A percentile compares a stretch with the other conserved stretches of the same genome.
phyloP scores from a whole-genome alignment of 2,113 vertebrate genomes.

The Pavo muticus region DNA sequence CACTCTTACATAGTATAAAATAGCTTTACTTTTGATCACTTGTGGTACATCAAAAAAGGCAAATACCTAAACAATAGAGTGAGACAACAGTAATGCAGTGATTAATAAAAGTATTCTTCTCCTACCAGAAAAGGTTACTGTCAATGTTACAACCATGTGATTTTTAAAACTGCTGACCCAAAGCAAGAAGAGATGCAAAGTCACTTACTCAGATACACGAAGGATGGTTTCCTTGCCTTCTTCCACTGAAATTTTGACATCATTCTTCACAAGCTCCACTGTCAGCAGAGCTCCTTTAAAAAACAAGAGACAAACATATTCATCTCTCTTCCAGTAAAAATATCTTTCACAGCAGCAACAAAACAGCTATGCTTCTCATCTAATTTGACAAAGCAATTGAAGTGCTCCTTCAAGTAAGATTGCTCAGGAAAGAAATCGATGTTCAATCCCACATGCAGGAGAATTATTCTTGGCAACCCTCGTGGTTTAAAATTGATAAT shows the following conservation, averaged over 20 bases:
- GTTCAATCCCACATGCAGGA: not conserved
- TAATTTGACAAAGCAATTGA: not conserved
- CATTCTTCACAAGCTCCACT: slow-evolving; percentile 89
- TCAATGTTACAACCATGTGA: slow-evolving; percentile 26
- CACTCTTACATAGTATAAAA: not conserved
- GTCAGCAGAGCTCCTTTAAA: slow-evolving; percentile 88
- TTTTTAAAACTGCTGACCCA: slow-evolving; percentile 58
- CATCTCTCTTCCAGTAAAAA: slow-evolving; percentile 8
- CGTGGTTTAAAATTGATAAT: not conserved
- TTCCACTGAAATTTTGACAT: slow-evolving; percentile 86
- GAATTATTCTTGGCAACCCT: not conserved
- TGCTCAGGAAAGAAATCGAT: not conserved
- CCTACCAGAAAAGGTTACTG: slow-evolving; percentile 34
- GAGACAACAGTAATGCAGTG: not conserved
- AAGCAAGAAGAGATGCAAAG: slow-evolving; percentile 53
- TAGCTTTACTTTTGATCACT: not conserved
- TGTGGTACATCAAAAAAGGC: not conserved
- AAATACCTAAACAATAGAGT: not conserved
- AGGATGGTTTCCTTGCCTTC: slow-evolving; percentile 94
- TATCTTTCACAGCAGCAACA: not conserved
- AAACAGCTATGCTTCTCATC: not conserved
- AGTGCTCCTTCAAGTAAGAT: not conserved
- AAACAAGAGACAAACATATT: slow-evolving; percentile 21
- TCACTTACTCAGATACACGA: slow-evolving; percentile 91
- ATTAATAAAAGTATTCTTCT: not conserved